Base-by-base conservation (phyloP, 2,113 vertebrate species). In the Acrocephalus arundinaceus region DNA sequence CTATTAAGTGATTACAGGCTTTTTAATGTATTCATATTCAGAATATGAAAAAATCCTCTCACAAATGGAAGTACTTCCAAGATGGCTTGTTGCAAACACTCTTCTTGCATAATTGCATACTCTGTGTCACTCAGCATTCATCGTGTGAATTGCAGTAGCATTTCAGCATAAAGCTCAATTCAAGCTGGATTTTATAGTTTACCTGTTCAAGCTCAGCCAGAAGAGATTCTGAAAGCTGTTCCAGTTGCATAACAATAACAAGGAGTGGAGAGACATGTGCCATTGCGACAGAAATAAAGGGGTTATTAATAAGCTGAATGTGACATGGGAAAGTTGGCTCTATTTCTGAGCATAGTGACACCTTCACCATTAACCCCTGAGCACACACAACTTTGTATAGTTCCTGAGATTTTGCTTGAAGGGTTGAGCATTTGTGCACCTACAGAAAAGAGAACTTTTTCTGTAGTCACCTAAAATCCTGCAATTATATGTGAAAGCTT, bases 1-100 rank as follows among this genome's bases (percentile, higher is more conserved):
- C 85, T 94, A 89, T 95, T 94, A 95, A 85, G 78, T 94, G 94
- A 96, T 96, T 96, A 93, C 82, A 92, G 79, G 78, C 93, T 95
- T 95, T 95, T 94, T 74, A 95, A 95, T 86, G 48, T 77, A 93
- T 97, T 96, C 90, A 80, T 59, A 85, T 80, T 62, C 82, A 43
- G 85, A 93, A 88, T 85, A 80, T 80, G 68, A 87, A 96, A 91
- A 92, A 94, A 66, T 74, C n/a, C 59, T 78, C 90, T 95, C 54
- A 68, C 74, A 83, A 95, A 90, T 96, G 82, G 78, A 94, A 96
- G 67, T 74, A 55, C 85, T 96, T 96, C 82, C 78, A 96, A 96
- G 91, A 95, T 88, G 85, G 85, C 78, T 97, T 86, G 67, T 94
- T 87, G 87, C 90, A 92, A 96, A 93, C 87, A 77, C 82, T 85